These are phyloP conservation scores for Carcharodon carcharias DNA, from an alignment of 2,797 vertebrate genomes.

Conservation along the genomic window DNA sequence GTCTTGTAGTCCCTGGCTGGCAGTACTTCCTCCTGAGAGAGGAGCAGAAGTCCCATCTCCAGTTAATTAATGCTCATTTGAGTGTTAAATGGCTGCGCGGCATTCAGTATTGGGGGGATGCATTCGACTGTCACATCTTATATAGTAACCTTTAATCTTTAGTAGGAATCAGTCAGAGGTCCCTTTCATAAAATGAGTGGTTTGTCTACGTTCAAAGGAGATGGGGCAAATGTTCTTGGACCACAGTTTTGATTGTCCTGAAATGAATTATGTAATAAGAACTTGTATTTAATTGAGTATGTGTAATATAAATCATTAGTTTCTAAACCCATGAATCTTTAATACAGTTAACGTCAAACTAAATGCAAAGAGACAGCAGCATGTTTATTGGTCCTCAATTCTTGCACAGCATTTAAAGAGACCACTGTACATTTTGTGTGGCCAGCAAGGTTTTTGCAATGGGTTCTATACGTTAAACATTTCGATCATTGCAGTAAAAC, in stretches of 20 bases:
- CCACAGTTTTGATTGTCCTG: neutral
- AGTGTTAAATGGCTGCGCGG: too few relatives aligned
- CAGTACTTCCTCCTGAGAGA: too few relatives aligned
- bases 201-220: neutral
- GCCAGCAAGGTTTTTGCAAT: neutral
- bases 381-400: neutral
- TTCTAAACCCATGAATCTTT: neutral
- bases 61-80: too few relatives aligned
- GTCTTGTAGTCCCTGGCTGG: too few relatives aligned
- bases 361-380: neutral
- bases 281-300: neutral
- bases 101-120: too few relatives aligned
- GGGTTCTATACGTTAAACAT: neutral
- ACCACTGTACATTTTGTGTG: neutral
- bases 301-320: neutral
- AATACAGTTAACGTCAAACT: neutral
- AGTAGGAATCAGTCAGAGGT: constrained; percentile 12
- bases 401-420: neutral
- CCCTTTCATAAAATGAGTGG: neutral
- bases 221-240: neutral
- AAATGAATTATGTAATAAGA: constrained; percentile 17
- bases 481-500: neutral
- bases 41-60: too few relatives aligned
- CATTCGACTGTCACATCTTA: neutral
- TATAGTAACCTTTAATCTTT: constrained; percentile 1